These are phyloP conservation scores for Neosalanx taihuensis DNA, from an alignment of 2,797 vertebrate genomes.

Conservation along the genomic window DNA sequence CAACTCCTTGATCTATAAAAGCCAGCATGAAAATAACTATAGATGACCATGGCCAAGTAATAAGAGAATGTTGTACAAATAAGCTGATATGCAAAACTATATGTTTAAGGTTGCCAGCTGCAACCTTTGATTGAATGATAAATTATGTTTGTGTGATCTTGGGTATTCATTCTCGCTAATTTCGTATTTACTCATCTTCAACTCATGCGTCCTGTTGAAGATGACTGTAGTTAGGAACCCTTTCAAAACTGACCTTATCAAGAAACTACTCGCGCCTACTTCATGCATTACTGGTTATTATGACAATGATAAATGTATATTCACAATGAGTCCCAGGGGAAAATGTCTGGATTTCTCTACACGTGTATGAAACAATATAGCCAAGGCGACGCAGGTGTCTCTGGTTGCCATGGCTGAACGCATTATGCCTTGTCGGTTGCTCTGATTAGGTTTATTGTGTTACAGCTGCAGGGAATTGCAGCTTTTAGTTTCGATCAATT, in stretches of 20 bases:
- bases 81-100: neutral
- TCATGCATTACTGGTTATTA: neutral
- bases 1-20: neutral
- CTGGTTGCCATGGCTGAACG: conserved; percentile 48
- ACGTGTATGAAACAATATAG: conserved; percentile 1
- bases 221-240: neutral
- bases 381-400: conserved; percentile 38
- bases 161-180: neutral
- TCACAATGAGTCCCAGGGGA: neutral
- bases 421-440: conserved; percentile 32
- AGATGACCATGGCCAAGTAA: neutral
- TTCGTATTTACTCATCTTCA: conserved; percentile 19
- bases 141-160: conserved; percentile 5
- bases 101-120: no score
- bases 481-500: conserved; percentile 5
- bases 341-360: neutral
- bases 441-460: conserved; percentile 15
- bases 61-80: neutral
- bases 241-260: conserved; percentile 10
- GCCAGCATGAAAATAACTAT: neutral
- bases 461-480: conserved; percentile 12
- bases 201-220: neutral
- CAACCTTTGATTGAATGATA: conserved; percentile 9
- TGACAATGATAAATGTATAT: neutral
- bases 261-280: neutral